phyloP scores from a whole-genome alignment of 2,113 vertebrate species.

The Pseudorasbora parva region DNA sequence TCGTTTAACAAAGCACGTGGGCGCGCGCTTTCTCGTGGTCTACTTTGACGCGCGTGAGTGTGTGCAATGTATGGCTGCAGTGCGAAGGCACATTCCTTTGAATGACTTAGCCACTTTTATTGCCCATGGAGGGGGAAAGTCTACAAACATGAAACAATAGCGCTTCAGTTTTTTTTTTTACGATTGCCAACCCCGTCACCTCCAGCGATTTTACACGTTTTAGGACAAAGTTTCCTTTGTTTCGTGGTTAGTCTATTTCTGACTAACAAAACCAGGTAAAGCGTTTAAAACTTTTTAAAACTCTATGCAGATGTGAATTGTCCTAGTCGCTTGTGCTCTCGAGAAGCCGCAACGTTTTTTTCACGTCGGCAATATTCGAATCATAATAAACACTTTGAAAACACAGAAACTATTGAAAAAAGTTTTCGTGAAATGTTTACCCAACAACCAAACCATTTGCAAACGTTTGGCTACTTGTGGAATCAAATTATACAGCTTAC shows the following conservation, averaged over 20 bases:
- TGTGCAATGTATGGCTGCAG: neutral
- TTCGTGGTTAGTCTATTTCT: neutral
- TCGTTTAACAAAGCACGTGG: neutral
- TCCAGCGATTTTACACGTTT: neutral
- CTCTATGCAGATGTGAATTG: neutral
- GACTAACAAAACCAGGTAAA: neutral
- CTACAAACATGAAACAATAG: slow-evolving; percentile 3
- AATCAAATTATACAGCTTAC: slow-evolving; percentile 68
- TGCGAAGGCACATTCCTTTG: neutral
- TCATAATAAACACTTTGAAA: neutral
- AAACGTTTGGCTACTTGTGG: neutral
- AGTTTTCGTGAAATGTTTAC: neutral
- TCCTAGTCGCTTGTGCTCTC: neutral
- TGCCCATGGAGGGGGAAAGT: neutral
- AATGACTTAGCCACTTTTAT: neutral
- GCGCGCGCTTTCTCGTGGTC: neutral
- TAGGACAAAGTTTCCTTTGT: no score
- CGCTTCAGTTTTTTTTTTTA: neutral
- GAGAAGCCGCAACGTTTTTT: neutral
- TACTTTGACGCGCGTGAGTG: neutral
- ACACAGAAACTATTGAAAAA: neutral
- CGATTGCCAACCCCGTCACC: neutral
- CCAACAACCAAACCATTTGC: neutral
- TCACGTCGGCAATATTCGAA: neutral
- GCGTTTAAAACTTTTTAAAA: neutral